Evolutionary conservation across 2,113 vertebrate species (phyloP).

Genomic region (Mustela lutreola): DNA sequence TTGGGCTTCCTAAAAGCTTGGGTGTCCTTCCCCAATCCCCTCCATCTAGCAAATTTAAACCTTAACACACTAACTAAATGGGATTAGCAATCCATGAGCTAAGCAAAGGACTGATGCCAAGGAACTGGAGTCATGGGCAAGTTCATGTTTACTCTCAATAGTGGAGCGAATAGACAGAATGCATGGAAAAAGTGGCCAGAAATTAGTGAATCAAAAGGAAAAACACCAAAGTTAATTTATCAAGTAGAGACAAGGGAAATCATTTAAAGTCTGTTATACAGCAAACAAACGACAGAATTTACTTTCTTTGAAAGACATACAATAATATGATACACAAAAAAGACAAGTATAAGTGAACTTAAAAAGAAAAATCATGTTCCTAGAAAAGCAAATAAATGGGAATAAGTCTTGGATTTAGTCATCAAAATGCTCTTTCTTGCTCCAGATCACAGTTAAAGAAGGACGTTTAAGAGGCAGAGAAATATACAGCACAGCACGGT

Average conservation of each 20-base stretch:
- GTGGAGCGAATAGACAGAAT: neutral
- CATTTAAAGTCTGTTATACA: neutral
- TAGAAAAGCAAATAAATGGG: neutral
- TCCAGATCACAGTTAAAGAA: neutral
- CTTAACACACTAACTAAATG: neutral
- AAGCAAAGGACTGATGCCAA: neutral
- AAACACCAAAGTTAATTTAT: constrained; percentile 36
- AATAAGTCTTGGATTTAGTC: neutral
- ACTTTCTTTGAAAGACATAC: neutral
- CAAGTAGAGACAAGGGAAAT: neutral
- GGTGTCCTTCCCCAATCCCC: neutral
- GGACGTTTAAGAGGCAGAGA: neutral
- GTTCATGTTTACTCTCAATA: neutral
- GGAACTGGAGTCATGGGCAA: neutral
- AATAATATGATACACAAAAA: neutral
- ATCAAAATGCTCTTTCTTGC: neutral
- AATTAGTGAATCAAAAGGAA: neutral
- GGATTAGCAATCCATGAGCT: neutral
- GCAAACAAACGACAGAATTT: neutral
- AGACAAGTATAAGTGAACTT: neutral
- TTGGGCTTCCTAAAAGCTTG: constrained; percentile 30
- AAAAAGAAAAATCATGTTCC: constrained; percentile 9
- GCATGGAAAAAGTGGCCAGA: neutral
- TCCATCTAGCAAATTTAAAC: neutral
- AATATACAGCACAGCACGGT: neutral